phyloP scores from a whole-genome alignment of 1,140 invertebrate species.

The Orussus abietinus region DNA sequence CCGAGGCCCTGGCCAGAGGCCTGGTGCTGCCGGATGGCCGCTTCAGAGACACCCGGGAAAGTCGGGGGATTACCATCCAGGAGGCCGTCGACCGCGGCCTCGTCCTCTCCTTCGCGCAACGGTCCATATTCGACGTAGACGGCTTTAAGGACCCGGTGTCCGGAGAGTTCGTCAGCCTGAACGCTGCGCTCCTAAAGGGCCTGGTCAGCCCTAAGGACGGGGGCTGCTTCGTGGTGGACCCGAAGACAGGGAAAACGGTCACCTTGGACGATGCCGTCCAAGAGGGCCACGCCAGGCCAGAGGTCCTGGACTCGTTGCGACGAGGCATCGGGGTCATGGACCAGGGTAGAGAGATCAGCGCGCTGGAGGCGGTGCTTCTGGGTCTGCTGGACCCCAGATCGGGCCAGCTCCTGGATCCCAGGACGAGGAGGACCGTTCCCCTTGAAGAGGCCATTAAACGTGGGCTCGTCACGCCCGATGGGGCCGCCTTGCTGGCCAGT shows the following conservation, averaged over 20 bases:
- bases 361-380: conserved; percentile 81
- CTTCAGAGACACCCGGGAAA: conserved; percentile 68
- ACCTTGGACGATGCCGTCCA: conserved; percentile 67
- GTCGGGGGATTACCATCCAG: conserved; percentile 67
- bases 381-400: conserved; percentile 80
- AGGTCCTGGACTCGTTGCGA: conserved; percentile 81
- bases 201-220: conserved; percentile 69
- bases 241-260: conserved; percentile 69
- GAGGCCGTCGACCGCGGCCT: conserved; percentile 83
- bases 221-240: conserved; percentile 69
- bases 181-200: conserved; percentile 77
- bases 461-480: conserved; percentile 79
- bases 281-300: conserved; percentile 64
- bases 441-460: conserved; percentile 82
- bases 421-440: conserved; percentile 71
- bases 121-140: conserved; percentile 88
- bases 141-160: conserved; percentile 82
- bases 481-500: conserved; percentile 77
- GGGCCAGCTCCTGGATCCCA: conserved; percentile 78
- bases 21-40: conserved; percentile 72
- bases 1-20: conserved; percentile 75
- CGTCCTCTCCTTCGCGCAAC: conserved; percentile 82
- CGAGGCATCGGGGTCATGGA: conserved; percentile 76
- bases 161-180: conserved; percentile 80
- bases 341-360: conserved; percentile 69